Evolutionary conservation across 37 sponge, comb jelly and placozoan genomes (phyloP), one percentile per base, ranked within the genome.

Genomic region (Spongia lamella): DNA sequence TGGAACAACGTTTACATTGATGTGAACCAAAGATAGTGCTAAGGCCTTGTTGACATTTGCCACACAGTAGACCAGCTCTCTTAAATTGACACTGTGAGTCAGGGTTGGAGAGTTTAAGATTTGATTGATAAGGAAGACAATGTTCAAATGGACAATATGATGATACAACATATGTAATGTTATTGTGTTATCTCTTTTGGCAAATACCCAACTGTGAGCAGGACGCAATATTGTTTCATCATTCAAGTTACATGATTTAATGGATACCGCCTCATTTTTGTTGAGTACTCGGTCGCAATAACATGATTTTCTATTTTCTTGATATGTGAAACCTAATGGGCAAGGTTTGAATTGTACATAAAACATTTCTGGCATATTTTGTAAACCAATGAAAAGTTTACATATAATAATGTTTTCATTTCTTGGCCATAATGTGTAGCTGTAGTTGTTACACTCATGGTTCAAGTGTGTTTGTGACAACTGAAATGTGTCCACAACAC

Each of bases 61-160:
- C 75, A 74, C 83, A 82, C n/a, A 66, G 22, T 17, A 82, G 33
- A 56, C 83, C 83, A 25, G 49, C 37, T 17, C 75, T 63, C 16
- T 66, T 65, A 24, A 67, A 56, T 0, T 7, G 24, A 37, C 83
- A 82, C 2, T 53, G 63, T 26, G 7, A 34, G 38, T 81, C 63
- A 49, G 65, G 52, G 56, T 79, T 16, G 26, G n/a, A 35, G 11
- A 55, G 20, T 19, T 25, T 7, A 6, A 80, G 17, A 1, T 36
- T 36, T 35, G 0, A 26, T 31, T 24, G 2, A 6, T 50, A 3
- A 31, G 14, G 30, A 3, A 57, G 49, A 33, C 80, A 80, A 38
- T 71, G 70, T 13, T 51, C 36, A 50, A 25, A 38, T 7, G 72
- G 71, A 43, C 80, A 80, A 30, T 68, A 9, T 43, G 9, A 43